Base-by-base conservation (phyloP, 2,797 vertebrate genomes). In the Anas georgica region DNA sequence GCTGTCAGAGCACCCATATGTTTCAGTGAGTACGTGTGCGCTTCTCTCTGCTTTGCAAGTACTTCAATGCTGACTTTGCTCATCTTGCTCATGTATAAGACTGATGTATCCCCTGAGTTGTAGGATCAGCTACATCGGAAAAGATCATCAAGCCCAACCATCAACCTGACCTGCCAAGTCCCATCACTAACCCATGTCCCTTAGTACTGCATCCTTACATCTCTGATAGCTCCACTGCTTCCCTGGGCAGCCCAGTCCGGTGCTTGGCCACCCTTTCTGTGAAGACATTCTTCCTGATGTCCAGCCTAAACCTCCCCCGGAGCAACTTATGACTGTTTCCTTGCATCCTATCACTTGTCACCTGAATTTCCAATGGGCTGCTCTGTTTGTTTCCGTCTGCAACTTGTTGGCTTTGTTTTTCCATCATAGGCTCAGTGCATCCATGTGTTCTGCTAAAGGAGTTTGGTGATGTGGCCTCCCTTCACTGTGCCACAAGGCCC, bases 341-440 rank as follows among this genome's bases (percentile, higher is more conserved):
- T 56, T 18, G 29, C 11, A 28, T 56, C 17, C 17, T 56, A 12
- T n/a, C 54, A 56, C 54, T 56, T 56, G 31, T 56, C 31, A 21
- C 66, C 23, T 39, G 39, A 54, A 35, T 62, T 82, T 91, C 17
- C 7, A 4, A 35, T n/a, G 78, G 77, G 6, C 41, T 73, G 6
- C 10, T 50, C 29, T 17, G 29, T 31, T 56, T n/a, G 54, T 56
- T 86, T 88, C 80, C 88, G 41, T 54, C 80, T 88, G 22, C 45
- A 56, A 54, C 35, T 62, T 68, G 8, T 54, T 90, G 11, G 28
- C 77, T 89, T 56, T 85, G 3, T 46, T 91, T 89, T 79, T 69
- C 21, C 28, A 0, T 48, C 41, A 9, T 1, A 52, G 33, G 14
- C 2, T 15, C 0, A 1, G 29, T 29, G 5, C 41, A 18, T 45